These are phyloP conservation scores for Sabatieria punctata DNA, from an alignment of 2,888 invertebrate genomes.

Conservation along the genomic window DNA sequence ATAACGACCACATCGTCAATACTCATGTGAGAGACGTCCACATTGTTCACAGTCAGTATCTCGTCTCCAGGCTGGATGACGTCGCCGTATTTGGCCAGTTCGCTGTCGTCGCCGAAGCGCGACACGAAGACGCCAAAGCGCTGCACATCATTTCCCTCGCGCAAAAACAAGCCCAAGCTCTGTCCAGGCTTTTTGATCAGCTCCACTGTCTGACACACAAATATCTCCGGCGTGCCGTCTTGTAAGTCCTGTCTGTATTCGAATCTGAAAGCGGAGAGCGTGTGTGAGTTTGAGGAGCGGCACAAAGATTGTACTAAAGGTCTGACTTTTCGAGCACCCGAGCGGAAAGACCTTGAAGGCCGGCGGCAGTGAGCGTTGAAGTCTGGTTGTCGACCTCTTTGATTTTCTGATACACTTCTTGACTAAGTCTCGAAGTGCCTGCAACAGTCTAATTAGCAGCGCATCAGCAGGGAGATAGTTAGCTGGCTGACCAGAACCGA, in stretches of 20 bases:
- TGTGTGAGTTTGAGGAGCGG: not conserved
- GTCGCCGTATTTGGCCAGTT: constrained; percentile 90
- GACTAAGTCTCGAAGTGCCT: constrained; percentile 4
- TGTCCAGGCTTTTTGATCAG: constrained; percentile 97
- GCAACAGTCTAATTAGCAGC: too few relatives aligned
- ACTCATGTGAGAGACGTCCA: constrained; percentile 92
- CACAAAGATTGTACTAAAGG: not conserved
- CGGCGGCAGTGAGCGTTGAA: constrained; percentile 25
- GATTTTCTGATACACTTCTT: constrained; percentile 24
- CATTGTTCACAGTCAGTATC: constrained; percentile 89
- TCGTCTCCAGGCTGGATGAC: constrained; percentile 90
- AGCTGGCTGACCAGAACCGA: too few relatives aligned
- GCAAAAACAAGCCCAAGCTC: constrained; percentile 84
- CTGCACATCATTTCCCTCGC: constrained; percentile 90
- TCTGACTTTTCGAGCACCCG: constrained; percentile 22
- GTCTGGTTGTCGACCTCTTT: constrained; percentile 24
- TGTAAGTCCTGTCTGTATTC: constrained; percentile 13
- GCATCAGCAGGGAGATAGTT: too few relatives aligned
- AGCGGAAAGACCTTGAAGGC: constrained; percentile 24
- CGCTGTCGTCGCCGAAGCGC: constrained; percentile 60
- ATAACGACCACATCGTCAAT: constrained; percentile 97
- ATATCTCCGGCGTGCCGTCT: constrained; percentile 15
- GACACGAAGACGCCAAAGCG: constrained; percentile 96
- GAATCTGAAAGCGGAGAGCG: constrained; percentile 12
- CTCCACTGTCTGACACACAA: constrained; percentile 52